Conservation (phyloP, 2,888 invertebrate genomes). For the Caradrina kadenii region DNA sequence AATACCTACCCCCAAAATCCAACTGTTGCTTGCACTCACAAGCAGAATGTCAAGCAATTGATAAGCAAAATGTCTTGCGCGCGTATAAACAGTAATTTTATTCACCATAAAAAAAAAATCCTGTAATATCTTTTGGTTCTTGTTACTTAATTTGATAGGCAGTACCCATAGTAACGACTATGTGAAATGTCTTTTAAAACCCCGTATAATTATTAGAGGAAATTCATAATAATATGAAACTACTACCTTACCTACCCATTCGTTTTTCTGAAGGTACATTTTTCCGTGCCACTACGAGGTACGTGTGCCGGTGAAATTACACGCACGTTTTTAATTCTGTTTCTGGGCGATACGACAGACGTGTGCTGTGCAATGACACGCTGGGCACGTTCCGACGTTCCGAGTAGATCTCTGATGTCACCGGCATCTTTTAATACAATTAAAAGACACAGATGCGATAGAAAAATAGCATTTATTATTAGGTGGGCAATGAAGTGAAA, state of each 20-base stretch:
- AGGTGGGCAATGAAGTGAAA: neutral
- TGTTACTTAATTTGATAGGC: too few relatives aligned
- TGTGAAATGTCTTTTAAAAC: too few relatives aligned
- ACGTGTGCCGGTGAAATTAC: neutral
- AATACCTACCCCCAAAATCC: too few relatives aligned
- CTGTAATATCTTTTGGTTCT: too few relatives aligned
- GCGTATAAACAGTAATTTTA: too few relatives aligned
- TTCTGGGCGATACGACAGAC: neutral
- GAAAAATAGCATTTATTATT: neutral
- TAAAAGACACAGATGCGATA: neutral
- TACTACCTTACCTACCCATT: neutral
- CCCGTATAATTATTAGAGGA: too few relatives aligned
- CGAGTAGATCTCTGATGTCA: neutral
- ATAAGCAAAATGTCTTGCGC: too few relatives aligned
- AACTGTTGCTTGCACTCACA: too few relatives aligned
- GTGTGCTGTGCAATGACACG: constrained; percentile 9
- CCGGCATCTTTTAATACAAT: neutral
- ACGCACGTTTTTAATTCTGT: constrained; percentile 44
- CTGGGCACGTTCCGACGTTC: neutral
- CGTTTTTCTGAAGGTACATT: neutral
- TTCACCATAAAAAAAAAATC: too few relatives aligned
- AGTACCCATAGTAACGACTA: too few relatives aligned
- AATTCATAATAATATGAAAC: neutral
- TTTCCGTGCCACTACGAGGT: neutral
- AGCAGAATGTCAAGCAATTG: too few relatives aligned